Base-by-base conservation (phyloP, 1,140 invertebrate species). In the Hestina assimilis region DNA sequence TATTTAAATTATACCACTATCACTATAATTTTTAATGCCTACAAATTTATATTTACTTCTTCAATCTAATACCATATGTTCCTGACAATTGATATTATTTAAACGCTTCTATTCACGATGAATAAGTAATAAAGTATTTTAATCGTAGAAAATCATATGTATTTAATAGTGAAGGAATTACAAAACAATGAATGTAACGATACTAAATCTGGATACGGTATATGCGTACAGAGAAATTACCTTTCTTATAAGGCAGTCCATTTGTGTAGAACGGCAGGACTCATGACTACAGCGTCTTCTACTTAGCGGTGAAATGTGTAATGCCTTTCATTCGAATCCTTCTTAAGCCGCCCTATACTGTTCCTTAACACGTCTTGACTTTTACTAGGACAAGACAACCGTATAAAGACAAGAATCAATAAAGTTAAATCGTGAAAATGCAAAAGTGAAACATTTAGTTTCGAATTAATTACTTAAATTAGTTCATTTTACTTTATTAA, bases 281-380 rank as follows among this genome's bases (percentile, higher is more conserved):
- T 60, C 63, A 53, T 20, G 47, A 46, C 51, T 70, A 85, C 82
- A 85, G 58, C 68, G 73, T 63, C 81, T 79, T 81, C 75, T 86
- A 86, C 83, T 86, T 86, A 86, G 77, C 73, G 67, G 66, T 82
- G 73, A 79, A 73, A 74, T 78, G 74, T 82, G 77, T 82, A 65
- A 74, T 77, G 69, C 67, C 60, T 65, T 65, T 65, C 57, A 62
- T 58, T 62, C 42, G 53, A 62, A 64, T 69, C 61, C 52, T 47
- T 55, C 59, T 70, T 42, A 28, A 59, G 51, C 54, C 63, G 64
- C 59, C 57, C 52, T 60, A 66, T 69, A 62, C 35, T 68, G 59
- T 63, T 55, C 54, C 48, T 48, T 57, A 59, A 69, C 70, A 72
- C 35, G 61, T 53, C 45, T 69, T 66, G 38, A 69, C 63, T 69